Base-by-base conservation (phyloP, 1,140 invertebrate genomes). In the Aphelinus atriplicis region DNA sequence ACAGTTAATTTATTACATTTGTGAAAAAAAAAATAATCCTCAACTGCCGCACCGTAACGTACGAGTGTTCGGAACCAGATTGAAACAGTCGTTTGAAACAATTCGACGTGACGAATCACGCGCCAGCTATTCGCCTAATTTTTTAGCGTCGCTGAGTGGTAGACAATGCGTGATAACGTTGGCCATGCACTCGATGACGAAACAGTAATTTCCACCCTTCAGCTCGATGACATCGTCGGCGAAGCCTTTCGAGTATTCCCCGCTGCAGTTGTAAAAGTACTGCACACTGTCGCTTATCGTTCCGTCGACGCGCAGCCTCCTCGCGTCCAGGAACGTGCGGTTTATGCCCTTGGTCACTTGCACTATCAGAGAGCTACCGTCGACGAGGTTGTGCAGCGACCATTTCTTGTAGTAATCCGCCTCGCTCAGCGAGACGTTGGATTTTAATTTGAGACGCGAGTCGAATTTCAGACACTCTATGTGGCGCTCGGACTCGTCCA, bases 21-120 rank as follows among this genome's bases (percentile, higher is more conserved):
- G 55, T 45, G 10, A 26, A 55, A 62, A 71, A 71, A 71, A 62
- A 71, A 61, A 68, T 71, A 78, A 58, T 82, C 74, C 79, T 83
- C 82, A 81, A 81, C 82, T 82, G 82, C 77, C 81, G 80, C 63
- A 70, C 73, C 62, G 50, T 63, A 26, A 26, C 26, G 26, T 26
- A 26, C 26, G 26, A 26, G 26, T 26, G 26, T 26, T 26, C 26
- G 26, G 26, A 26, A 26, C 26, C 26, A 26, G 26, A 26, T 26
- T 26, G 26, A 26, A 26, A 26, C 26, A 26, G 26, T 26, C 26
- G 0, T 26, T 26, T 26, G 26, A 26, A 26, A 26, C 26, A 26
- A 26, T 26, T 26, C 26, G 26, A 26, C 26, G 26, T 26, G 26
- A 26, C 26, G 26, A 26, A 26, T 26, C 26, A 26, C 26, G 26